Percentiles rank a stretch among this genome's conserved stretches.
Conservation (phyloP, 2,113 vertebrate genomes). For the Indicator indicator region DNA sequence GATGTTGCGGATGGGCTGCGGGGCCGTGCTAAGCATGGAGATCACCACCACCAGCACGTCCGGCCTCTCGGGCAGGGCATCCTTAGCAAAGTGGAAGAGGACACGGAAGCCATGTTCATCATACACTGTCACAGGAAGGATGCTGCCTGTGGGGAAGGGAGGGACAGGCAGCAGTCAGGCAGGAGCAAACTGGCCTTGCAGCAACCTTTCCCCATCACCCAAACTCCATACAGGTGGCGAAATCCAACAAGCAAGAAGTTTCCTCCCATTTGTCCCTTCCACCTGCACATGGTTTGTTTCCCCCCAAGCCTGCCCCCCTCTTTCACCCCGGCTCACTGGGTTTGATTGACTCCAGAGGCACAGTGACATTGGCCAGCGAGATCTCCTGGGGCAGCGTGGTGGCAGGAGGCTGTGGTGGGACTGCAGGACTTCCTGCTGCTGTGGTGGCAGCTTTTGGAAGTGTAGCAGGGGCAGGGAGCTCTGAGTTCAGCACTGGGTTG, state of each 20-base stretch:
- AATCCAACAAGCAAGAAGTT: not conserved
- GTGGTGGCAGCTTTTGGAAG: constrained; percentile 12
- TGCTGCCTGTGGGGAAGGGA: constrained; percentile 81
- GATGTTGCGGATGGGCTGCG: constrained; percentile 89
- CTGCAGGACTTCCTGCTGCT: constrained; percentile 18
- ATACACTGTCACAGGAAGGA: constrained; percentile 93
- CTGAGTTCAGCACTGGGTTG: constrained; percentile 50
- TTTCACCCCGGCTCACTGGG: constrained; percentile 84
- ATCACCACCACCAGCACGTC: constrained; percentile 96
- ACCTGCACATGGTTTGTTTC: not conserved
- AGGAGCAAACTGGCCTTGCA: not conserved
- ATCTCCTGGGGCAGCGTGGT: constrained; percentile 71
- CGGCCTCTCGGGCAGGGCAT: constrained; percentile 84
- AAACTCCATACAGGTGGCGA: not conserved
- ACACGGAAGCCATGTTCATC: constrained; percentile 94
- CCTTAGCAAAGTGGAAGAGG: constrained; percentile 93
- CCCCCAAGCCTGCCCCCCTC: not conserved
- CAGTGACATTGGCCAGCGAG: constrained; percentile 84
- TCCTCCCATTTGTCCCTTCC: not conserved
- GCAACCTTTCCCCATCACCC: not conserved
- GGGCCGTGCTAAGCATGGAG: constrained; percentile 95
- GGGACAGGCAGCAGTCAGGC: not conserved
- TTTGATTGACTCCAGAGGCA: constrained; percentile 95
- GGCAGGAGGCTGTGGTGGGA: constrained; percentile 18
- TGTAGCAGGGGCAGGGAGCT: constrained; percentile 7